Percentiles rank a stretch among this genome's conserved stretches.
Conservation (phyloP, 2,113 vertebrate genomes). For the Varanus komodoensis region DNA sequence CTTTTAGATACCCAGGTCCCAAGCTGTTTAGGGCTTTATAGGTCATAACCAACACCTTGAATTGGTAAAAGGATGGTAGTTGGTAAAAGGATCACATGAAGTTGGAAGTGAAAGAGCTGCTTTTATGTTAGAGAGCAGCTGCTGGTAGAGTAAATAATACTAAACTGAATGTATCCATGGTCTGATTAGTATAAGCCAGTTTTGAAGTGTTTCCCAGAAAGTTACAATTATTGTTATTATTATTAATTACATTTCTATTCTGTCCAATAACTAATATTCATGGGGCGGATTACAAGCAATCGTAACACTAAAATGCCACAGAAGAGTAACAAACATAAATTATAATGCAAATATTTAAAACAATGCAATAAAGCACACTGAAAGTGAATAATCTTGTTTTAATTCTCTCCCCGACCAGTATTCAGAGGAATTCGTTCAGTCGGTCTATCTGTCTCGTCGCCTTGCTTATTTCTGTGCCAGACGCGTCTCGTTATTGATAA, state of each 20-base stretch:
- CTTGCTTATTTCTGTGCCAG: slow-evolving; percentile 83
- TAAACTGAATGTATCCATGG: not conserved
- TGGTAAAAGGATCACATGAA: not conserved
- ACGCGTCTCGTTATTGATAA: slow-evolving; percentile 74
- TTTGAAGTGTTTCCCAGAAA: not conserved
- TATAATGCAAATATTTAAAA: no score
- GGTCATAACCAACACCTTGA: no score
- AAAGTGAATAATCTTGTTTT: not conserved
- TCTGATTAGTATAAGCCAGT: not conserved
- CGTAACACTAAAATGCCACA: no score
- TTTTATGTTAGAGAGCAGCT: not conserved
- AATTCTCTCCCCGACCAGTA: slow-evolving; percentile 65
- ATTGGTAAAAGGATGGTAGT: no score
- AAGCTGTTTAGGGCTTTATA: no score
- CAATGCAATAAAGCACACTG: not conserved
- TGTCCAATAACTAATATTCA: no score
- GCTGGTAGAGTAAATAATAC: not conserved
- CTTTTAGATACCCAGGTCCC: no score
- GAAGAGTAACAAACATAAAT: no score
- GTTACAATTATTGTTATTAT: not conserved
- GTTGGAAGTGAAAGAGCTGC: not conserved
- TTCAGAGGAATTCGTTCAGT: slow-evolving; percentile 83
- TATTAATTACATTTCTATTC: no score
- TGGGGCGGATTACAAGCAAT: no score
- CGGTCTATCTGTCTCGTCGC: slow-evolving; percentile 81